Evolutionary conservation across 2,113 vertebrate species (phyloP).

Genomic region (Verasper variegatus): DNA sequence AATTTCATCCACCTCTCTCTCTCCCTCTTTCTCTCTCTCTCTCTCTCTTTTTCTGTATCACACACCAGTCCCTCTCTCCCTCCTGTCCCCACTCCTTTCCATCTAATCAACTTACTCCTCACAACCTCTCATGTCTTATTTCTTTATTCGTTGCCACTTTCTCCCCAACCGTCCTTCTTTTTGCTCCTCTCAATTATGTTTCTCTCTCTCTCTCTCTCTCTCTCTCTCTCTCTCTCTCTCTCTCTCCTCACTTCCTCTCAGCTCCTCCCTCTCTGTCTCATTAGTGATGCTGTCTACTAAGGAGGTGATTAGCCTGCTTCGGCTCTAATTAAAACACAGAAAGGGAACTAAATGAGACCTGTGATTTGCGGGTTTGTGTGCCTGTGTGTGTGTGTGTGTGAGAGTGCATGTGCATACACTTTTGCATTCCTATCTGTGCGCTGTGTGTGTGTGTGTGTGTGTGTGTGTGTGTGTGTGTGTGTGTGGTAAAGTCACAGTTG

Average conservation of each 20-base stretch:
- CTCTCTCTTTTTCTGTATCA: constrained; percentile 28
- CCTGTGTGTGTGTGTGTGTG: constrained; percentile 18
- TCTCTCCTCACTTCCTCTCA: constrained; percentile 50
- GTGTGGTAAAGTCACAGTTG: neutral
- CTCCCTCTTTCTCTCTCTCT: constrained; percentile 11
- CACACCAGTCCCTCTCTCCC: constrained; percentile 10
- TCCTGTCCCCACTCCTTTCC: constrained; percentile 22
- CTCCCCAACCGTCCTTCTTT: constrained; percentile 35
- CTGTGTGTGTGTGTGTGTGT: constrained; percentile 1
- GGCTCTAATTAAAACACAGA: constrained; percentile 79
- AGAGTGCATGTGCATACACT: constrained; percentile 1
- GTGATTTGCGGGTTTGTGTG: constrained; percentile 67
- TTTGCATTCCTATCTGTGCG: constrained; percentile 10
- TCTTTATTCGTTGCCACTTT: constrained; percentile 56
- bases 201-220: constrained; percentile 45
- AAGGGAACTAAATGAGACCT: constrained; percentile 77
- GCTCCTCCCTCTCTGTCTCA: constrained; percentile 75
- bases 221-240: constrained; percentile 65
- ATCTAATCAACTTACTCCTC: constrained; percentile 62
- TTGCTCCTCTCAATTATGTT: constrained; percentile 61
- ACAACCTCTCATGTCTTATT: constrained; percentile 63
- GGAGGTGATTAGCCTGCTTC: constrained; percentile 77
- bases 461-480: constrained; percentile 1
- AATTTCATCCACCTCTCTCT: constrained; percentile 57
- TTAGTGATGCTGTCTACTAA: constrained; percentile 79